Base-by-base conservation (phyloP, 2,888 invertebrate species). In the Eremobia ochroleuca region DNA sequence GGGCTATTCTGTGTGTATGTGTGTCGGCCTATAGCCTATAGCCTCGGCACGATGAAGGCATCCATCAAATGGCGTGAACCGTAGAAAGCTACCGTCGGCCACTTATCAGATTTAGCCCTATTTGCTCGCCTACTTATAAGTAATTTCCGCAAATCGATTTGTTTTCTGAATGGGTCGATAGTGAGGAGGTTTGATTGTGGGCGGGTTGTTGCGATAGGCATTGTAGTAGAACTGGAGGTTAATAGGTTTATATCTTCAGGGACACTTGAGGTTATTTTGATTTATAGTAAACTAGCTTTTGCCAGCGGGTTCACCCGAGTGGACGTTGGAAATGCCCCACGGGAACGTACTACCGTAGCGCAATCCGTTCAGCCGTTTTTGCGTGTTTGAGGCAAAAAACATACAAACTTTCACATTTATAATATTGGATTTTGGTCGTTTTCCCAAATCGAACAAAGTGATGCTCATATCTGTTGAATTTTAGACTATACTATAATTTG, bases 61-160 rank as follows among this genome's bases (percentile, higher is more conserved):
- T 96, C 96, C 94, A 96, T 96, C 96, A 96, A 92, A 90, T 95
- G 86, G 96, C 96, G 96, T 96, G 96, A 92, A 90, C 90, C 91
- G 94, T 90, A 89, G 94, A 95, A 95, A 95, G 95, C 92, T 85
- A 83, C 89, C 87, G 86, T 76, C 85, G 82, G 79, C 88, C 93
- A 92, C 94, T 94, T 96, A 96, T 96, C 96, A 93, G 96, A 95
- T 95, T 91, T 91, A 92, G 91, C 93, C 94, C 92, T 95, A 94
- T 96, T 95, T 95, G 94, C 92, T 93, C 90, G 90, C 87, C 93
- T 94, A 95, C 94, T 96, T 96, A 95, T 93, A 94, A 93, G 93
- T 94, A 94, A 96, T 96, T 96, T 96, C 95, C 96, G 93, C 87
- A 87, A 85, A 93, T 94, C 94, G 94, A 95, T 95, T 93, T 90